phyloP scores from a whole-genome alignment of 2,113 vertebrate species.

The Oryzias melastigma region DNA sequence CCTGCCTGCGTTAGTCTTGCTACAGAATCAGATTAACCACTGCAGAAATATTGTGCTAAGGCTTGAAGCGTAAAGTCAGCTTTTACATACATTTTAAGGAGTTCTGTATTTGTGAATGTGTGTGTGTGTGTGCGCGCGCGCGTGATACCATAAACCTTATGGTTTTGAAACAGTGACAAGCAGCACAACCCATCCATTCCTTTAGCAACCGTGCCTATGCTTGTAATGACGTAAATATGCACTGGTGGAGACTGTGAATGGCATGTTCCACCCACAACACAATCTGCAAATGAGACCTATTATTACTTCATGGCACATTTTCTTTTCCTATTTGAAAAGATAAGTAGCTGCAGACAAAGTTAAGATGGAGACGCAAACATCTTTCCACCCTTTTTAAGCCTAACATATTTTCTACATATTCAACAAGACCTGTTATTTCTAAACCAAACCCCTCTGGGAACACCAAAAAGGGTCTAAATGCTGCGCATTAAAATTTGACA shows the following conservation, averaged over 20 bases:
- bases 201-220: slow-evolving; percentile 44
- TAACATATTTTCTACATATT: background rate
- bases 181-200: slow-evolving; percentile 48
- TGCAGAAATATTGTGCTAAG: slow-evolving; percentile 56
- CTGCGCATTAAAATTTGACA: no score
- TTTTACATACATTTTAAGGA: slow-evolving; percentile 50
- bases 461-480: no score
- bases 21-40: slow-evolving; percentile 75
- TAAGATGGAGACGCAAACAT: slow-evolving; percentile 10
- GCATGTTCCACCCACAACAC: slow-evolving; percentile 56
- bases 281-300: slow-evolving; percentile 21
- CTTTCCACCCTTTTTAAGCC: background rate
- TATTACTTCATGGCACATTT: slow-evolving; percentile 10
- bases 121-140: slow-evolving; percentile 4
- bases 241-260: slow-evolving; percentile 44
- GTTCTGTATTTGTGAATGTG: slow-evolving; percentile 19
- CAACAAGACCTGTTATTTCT: no score
- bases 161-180: slow-evolving; percentile 52
- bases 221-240: slow-evolving; percentile 60
- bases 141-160: slow-evolving; percentile 44
- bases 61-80: slow-evolving; percentile 65
- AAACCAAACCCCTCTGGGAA: no score
- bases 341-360: slow-evolving; percentile 17
- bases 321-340: slow-evolving; percentile 11
- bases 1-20: slow-evolving; percentile 60